Percentiles rank a stretch among this genome's conserved stretches.
phyloP scores from a whole-genome alignment of 2,797 vertebrate species.

The Miichthys miiuy region DNA sequence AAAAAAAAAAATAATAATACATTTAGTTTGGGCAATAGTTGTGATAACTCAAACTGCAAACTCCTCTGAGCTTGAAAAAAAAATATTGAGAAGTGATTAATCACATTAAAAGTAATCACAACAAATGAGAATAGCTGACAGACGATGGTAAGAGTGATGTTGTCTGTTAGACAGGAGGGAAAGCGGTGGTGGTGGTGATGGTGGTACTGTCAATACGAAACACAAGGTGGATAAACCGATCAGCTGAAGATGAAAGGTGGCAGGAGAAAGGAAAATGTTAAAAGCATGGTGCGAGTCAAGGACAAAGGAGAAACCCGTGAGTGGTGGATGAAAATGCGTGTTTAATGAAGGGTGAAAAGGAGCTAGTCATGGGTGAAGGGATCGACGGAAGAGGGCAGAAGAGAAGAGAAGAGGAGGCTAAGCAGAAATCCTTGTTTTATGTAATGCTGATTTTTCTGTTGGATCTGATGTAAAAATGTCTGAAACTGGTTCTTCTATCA shows the following conservation, averaged over 20 bases:
- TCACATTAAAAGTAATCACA: conserved; percentile 14
- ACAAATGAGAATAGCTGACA: conserved; percentile 16
- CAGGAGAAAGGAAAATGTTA: conserved; percentile 17
- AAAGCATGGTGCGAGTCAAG: conserved; percentile 28
- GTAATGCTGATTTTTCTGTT: conserved; percentile 45
- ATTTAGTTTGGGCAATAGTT: neutral
- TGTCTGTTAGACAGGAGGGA: neutral
- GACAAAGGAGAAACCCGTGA: conserved; percentile 38
- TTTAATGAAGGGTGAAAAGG: conserved; percentile 72
- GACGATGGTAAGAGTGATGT: neutral
- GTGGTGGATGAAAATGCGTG: conserved; percentile 57
- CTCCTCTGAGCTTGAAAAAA: neutral
- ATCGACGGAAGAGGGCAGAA: conserved; percentile 37
- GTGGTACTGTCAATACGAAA: conserved; percentile 11
- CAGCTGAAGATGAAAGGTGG: conserved; percentile 32
- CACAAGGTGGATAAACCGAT: conserved; percentile 27
- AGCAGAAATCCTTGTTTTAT: conserved; percentile 56
- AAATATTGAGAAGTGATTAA: conserved; percentile 2
- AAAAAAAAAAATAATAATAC: too few relatives aligned
- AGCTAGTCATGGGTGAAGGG: conserved; percentile 63
- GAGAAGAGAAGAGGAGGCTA: conserved; percentile 31
- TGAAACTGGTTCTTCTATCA: conserved; percentile 1
- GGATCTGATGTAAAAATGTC: conserved; percentile 19
- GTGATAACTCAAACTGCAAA: neutral
- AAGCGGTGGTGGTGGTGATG: neutral